Evolutionary conservation across 2,113 vertebrate genomes (phyloP).

Genomic region (Bufo bufo): DNA sequence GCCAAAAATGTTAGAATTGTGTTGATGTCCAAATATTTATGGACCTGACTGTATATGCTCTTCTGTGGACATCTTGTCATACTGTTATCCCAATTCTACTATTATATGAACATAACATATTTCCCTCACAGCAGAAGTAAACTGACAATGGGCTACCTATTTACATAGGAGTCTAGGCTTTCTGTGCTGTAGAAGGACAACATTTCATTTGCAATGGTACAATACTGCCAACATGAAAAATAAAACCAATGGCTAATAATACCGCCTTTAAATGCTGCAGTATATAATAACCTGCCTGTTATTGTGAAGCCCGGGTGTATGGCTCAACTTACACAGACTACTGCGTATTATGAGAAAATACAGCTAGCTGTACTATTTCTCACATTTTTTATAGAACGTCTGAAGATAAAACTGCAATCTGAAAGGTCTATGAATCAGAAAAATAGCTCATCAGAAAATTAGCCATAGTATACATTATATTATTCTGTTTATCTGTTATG

Average conservation of each 20-base stretch:
- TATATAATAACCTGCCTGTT: neutral
- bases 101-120: too few species aligned
- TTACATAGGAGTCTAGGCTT: too few species aligned
- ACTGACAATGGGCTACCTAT: too few species aligned
- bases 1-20: too few species aligned
- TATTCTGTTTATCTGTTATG: neutral
- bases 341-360: slow-evolving; percentile 4
- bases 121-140: too few species aligned
- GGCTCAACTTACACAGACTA: neutral
- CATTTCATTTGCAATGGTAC: too few species aligned
- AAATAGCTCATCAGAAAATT: slow-evolving; percentile 16
- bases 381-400: neutral
- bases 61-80: too few species aligned
- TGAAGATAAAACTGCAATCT: neutral
- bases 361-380: slow-evolving; percentile 28
- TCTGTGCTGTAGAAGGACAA: too few species aligned
- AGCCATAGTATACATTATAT: neutral
- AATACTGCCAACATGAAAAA: too few species aligned
- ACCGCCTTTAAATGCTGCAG: neutral
- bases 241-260: neutral
- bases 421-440: slow-evolving; percentile 1
- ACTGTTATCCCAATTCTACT: too few species aligned
- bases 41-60: too few species aligned
- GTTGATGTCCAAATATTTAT: too few species aligned
- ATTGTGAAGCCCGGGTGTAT: neutral